A percentile compares a stretch with the other conserved stretches of the same genome.
phyloP scores from a whole-genome alignment of 1,140 invertebrate genomes.

The Drosophila sturtevanti region DNA sequence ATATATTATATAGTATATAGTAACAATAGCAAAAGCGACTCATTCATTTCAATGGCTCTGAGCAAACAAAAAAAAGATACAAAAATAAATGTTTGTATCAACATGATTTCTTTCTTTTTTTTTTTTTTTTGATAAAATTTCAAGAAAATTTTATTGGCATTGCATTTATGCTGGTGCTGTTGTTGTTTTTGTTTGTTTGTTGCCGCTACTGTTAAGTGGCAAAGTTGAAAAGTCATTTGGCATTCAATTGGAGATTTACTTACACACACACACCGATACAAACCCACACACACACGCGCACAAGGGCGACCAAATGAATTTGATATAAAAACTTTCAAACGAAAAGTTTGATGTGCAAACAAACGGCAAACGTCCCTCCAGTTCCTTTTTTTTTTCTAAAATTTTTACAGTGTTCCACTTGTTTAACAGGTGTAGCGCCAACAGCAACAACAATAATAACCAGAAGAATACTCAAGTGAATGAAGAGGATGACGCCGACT shows the following conservation, averaged over 20 bases:
- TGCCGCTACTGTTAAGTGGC: not conserved
- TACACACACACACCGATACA: slow-evolving; percentile 28
- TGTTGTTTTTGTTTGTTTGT: slow-evolving; percentile 19
- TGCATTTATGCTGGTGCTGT: slow-evolving; percentile 30
- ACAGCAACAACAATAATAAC: slow-evolving; percentile 27
- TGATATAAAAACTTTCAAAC: slow-evolving; percentile 67
- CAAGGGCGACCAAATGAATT: slow-evolving; percentile 70
- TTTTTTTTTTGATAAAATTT: slow-evolving; percentile 23
- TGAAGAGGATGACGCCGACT: slow-evolving; percentile 5
- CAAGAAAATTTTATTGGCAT: slow-evolving; percentile 29
- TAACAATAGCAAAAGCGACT: not conserved
- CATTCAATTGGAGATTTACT: slow-evolving; percentile 63
- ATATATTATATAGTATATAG: too few relatives aligned
- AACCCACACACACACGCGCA: slow-evolving; percentile 24
- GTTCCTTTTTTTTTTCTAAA: not conserved
- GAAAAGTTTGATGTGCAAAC: slow-evolving; percentile 53
- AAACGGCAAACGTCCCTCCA: slow-evolving; percentile 3
- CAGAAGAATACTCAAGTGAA: slow-evolving; percentile 4
- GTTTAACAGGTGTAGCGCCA: slow-evolving; percentile 62
- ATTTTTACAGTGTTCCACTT: slow-evolving; percentile 23
- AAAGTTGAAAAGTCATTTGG: slow-evolving; percentile 74
- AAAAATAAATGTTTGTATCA: not conserved
- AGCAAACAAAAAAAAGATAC: slow-evolving; percentile 36
- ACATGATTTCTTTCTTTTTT: slow-evolving; percentile 1
- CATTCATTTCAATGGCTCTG: slow-evolving; percentile 11